A percentile compares a stretch with the other conserved stretches of the same genome.
phyloP scores from a whole-genome alignment of 2,113 vertebrate genomes.

The Perccottus glenii region DNA sequence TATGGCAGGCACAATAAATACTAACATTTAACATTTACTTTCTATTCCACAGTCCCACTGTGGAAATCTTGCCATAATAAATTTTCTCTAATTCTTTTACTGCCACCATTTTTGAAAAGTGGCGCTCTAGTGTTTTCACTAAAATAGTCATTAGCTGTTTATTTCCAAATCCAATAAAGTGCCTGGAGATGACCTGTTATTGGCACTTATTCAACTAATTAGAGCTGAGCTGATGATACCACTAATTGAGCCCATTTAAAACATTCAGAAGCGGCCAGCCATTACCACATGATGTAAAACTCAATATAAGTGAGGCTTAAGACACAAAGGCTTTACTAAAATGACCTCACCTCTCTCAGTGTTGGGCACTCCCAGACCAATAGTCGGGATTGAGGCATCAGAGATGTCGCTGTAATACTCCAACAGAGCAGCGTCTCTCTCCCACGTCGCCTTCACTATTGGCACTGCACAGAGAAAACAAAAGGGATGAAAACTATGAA shows the following conservation, averaged over 20 bases:
- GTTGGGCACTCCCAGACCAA: constrained; percentile 88
- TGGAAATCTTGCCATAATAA: neutral
- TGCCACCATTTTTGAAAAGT: neutral
- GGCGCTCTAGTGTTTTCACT: neutral
- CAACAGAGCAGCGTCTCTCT: constrained; percentile 78
- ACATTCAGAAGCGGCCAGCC: neutral
- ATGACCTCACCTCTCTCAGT: constrained; percentile 86
- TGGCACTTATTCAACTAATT: neutral
- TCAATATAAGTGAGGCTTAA: neutral
- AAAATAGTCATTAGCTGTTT: neutral
- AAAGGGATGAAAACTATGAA: neutral
- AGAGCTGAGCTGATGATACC: neutral
- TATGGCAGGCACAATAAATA: too few relatives aligned
- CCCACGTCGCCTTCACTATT: constrained; percentile 93
- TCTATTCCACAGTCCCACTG: neutral
- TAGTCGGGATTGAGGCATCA: constrained; percentile 85
- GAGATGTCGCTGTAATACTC: constrained; percentile 90
- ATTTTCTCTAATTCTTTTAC: neutral
- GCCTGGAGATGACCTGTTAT: neutral
- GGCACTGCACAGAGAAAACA: constrained; percentile 76
- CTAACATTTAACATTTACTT: too few relatives aligned
- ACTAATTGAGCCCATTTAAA: neutral
- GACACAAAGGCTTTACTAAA: too few relatives aligned
- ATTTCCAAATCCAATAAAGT: neutral
- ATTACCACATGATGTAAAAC: neutral